These are phyloP conservation scores for Podarcis muralis DNA, from an alignment of 2,113 vertebrate genomes.

Conservation along the genomic window DNA sequence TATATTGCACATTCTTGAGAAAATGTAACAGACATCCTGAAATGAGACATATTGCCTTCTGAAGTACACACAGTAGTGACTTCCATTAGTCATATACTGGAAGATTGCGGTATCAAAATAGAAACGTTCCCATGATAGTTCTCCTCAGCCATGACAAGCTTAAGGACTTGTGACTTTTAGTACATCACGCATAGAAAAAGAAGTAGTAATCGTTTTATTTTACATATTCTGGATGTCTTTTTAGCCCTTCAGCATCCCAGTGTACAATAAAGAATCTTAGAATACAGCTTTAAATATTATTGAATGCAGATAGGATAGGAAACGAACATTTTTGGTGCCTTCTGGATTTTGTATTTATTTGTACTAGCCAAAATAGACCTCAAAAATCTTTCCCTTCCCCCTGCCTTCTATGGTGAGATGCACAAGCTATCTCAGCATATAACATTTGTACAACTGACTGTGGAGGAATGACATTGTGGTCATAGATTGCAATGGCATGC, in stretches of 20 bases:
- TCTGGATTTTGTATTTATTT: not conserved
- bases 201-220: not conserved
- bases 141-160: not conserved
- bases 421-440: not conserved
- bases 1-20: not conserved
- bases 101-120: not conserved
- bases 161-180: not conserved
- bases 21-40: not conserved
- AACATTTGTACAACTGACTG: not conserved
- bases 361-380: not conserved
- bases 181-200: not conserved
- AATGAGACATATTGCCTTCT: not conserved
- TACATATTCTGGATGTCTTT: not conserved
- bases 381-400: not conserved
- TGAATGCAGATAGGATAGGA: not conserved
- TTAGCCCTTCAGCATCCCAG: not conserved
- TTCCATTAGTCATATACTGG: not conserved
- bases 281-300: not conserved
- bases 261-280: not conserved
- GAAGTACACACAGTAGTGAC: not conserved
- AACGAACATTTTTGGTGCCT: not conserved
- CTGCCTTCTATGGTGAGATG: not conserved
- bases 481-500: not conserved
- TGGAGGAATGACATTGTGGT: not conserved
- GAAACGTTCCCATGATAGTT: not conserved